Percentiles rank a stretch among this genome's conserved stretches.
These are phyloP conservation scores for Dasypolia templi DNA, from an alignment of 2,888 invertebrate genomes.

Conservation along the genomic window DNA sequence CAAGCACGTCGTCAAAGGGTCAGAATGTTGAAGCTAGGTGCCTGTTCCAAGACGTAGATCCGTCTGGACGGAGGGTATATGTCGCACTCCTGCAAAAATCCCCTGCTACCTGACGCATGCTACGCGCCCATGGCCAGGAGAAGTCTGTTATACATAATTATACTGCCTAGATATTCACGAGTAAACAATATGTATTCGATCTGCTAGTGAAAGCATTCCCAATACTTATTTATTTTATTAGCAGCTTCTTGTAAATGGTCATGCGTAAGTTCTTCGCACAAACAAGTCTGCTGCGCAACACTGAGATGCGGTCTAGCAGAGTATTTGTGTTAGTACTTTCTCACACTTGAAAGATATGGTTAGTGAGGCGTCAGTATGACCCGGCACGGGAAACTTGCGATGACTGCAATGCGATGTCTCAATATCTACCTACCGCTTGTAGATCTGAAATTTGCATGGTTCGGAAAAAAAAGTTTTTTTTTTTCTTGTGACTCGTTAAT, in stretches of 20 bases:
- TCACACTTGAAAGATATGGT: slow-evolving; percentile 42
- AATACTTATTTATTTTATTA: slow-evolving; percentile 55
- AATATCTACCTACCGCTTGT: too few species aligned
- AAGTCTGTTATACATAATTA: too few species aligned
- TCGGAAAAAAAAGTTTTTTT: too few species aligned
- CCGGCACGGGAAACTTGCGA: slow-evolving; percentile 9
- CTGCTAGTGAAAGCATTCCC: slow-evolving; percentile 34
- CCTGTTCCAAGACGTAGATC: neutral
- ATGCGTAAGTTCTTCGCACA: slow-evolving; percentile 43
- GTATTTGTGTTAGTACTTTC: slow-evolving; percentile 53
- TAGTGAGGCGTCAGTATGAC: slow-evolving; percentile 13
- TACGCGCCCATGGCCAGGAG: neutral
- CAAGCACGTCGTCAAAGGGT: too few species aligned
- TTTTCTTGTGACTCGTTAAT: too few species aligned
- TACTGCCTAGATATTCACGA: neutral
- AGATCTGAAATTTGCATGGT: too few species aligned
- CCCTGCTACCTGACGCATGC: neutral
- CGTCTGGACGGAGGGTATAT: neutral
- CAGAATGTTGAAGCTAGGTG: too few species aligned
- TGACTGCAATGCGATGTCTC: too few species aligned
- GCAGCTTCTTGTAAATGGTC: slow-evolving; percentile 27
- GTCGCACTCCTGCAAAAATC: neutral
- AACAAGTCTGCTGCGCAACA: slow-evolving; percentile 31
- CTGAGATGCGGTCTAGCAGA: slow-evolving; percentile 5
- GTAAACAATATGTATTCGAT: neutral